Evolutionary conservation across 2,888 invertebrate species (phyloP), one percentile per base, ranked within the genome.

Genomic region (Mesorhabditis spiculigera): DNA sequence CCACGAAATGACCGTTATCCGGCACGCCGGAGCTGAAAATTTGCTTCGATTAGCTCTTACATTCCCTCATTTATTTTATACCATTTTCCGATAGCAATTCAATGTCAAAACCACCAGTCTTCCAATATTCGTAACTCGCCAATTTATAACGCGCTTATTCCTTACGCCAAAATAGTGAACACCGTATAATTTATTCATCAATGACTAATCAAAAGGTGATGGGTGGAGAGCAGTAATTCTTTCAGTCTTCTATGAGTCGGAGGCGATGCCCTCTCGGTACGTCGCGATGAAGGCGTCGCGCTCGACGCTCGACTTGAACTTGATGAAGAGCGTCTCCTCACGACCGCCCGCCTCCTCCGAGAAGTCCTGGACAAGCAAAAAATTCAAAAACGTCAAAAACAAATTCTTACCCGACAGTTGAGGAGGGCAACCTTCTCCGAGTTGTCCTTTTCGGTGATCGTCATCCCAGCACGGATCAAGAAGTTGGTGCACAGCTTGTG

Each of bases 321-420:
- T 89, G 65, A 94, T 87, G 58, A 93, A 92, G 81, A 94, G 92
- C 72, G 91, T 90, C 78, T 91, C 91, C 67, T 44, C 45, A 62
- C 62, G 10, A 68, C 74, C 66, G 45, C 68, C 64, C 16, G 63
- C 10, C 42, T 75, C 70, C 43, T 78, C 78, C 3, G 78, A 70
- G 69, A 71, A 78, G 66, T 78, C 78, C 77, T 78, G 67, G n/a
- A 74, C 62, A 13, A 4, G 41, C 10, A 13, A 50, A 13, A 6
- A 6, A 50, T 28, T 67, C 6, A 44, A 43, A 66, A 28, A 43
- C 28, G 5, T 65, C 44, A 13, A 65, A 65, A 65, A 65, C 28
- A 10, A 65, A 42, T 63, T 43, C 65, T 63, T 66, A 75, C 77
- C 68, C 62, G 65, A 67, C 76, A 77, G 58, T 73, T 66, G 45